Base-by-base conservation (phyloP, 2,797 vertebrate species). In the Centropyge bicolor region DNA sequence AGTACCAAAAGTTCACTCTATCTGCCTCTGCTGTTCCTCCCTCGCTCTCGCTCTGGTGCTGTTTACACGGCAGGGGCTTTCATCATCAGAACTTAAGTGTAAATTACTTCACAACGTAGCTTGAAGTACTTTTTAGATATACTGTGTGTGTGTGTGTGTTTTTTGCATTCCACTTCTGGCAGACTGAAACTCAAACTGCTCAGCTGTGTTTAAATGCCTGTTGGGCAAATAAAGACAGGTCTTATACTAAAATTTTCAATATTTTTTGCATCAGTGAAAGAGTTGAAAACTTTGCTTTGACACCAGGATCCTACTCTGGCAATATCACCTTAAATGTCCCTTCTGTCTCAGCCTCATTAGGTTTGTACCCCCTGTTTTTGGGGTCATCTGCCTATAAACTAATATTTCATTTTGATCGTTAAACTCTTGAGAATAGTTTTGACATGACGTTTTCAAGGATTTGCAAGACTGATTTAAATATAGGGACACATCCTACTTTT, bases 41-140 rank as follows among this genome's bases (percentile, higher is more conserved):
- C 5, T 57, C 9, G 24, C 62, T 69, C 76, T 82, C 83, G 63
- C 70, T 35, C 45, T 31, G 35, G 6, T 48, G 70, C 49, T 62
- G 79, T 81, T 83, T 79, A 80, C 62, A 19, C 7, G 71, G 16
- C 78, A 4, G 48, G 27, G 16, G 24, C 36, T 87, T 77, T 71
- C 76, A 88, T 88, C 83, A 83, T 76, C 77, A 56, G 76, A 51
- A 43, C 75, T 38, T 8, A 72, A 12, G 73, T 88, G 88, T 61
- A 84, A 91, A 93, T 89, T 49, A 78, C 81, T 70, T 90, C 85
- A 74, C 85, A 9, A 69, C 24, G 0, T 11, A 74, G 80, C 55
- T 74, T 31, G 55, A 92, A 84, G 59, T 78, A 6, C 60, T 51
- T 81, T 76, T 76, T 48, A 35, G 45, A 84, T 70, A 66, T 63